Base-by-base conservation (phyloP, 2,113 vertebrate species). In the Boleophthalmus pectinirostris region DNA sequence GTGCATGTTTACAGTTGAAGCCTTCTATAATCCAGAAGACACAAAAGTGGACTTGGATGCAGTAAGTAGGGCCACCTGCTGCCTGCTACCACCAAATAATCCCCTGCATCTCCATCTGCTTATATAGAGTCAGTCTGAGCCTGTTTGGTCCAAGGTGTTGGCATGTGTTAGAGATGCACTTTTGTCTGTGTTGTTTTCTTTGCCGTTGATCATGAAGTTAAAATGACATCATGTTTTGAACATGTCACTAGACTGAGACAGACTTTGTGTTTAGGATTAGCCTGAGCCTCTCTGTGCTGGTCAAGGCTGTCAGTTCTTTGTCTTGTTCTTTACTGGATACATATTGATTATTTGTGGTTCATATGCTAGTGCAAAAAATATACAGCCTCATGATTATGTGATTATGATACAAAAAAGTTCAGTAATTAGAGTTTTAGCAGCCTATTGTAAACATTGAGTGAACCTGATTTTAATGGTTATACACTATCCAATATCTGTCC, bases 51-150 rank as follows among this genome's bases (percentile, higher is more conserved):
- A 38, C 73, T 25, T 63, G 20, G 23, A 23, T 47, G 65, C 64
- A 13, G 64, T 78, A 76, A 74, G 38, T 46, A 16, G 71, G 47
- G 69, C 71, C 25, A 72, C 72, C 68, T 67, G n/a, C 54, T 68
- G 7, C 15, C 69, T 70, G 67, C n/a, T 49, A 70, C 61, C 29
- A 43, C 60, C 29, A 14, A 57, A 3, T 84, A 82, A 88, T 89
- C 82, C 61, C 4, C 14, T 23, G 63, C 20, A 56, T 23, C 60
- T 80, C 84, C 85, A 82, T 88, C 81, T 88, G 87, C 56, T 54
- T 68, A 66, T 69, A 13, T 43, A 67, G 56, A 64, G 63, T 60
- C 66, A 2, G 47, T 65, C 60, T 74, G 70, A 57, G 15, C 70
- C 46, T 64, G 21, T 1, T 20, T 66, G 43, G 20, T 25, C 5